Percentiles rank a stretch among this genome's conserved stretches.
Evolutionary conservation across 2,888 invertebrate genomes (phyloP).

Genomic region (Catocala fraxini): DNA sequence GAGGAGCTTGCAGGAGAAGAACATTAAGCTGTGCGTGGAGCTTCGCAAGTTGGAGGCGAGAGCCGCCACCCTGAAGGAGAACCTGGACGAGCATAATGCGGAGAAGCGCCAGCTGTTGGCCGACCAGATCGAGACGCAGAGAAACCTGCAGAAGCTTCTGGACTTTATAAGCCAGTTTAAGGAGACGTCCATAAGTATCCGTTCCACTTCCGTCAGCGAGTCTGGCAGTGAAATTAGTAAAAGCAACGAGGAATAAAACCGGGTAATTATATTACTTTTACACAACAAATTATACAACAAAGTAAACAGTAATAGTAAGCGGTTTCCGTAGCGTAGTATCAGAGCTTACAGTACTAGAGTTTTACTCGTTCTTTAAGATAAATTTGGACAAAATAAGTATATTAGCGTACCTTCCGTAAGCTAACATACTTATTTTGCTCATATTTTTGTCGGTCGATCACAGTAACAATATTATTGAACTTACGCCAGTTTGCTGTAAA

Average conservation of each 20-base stretch:
- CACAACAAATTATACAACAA: too few relatives aligned
- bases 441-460: too few relatives aligned
- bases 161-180: slow-evolving; percentile 85
- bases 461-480: too few relatives aligned
- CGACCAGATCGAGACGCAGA: slow-evolving; percentile 82
- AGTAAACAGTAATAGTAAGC: too few relatives aligned
- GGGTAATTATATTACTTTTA: slow-evolving; percentile 42
- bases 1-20: slow-evolving; percentile 79
- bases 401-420: too few relatives aligned
- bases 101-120: slow-evolving; percentile 81
- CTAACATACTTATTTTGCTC: too few relatives aligned
- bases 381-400: too few relatives aligned
- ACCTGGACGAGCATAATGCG: slow-evolving; percentile 80
- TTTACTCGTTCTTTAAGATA: too few relatives aligned
- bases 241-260: slow-evolving; percentile 78
- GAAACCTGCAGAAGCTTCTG: slow-evolving; percentile 81
- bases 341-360: too few relatives aligned
- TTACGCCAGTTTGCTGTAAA: too few relatives aligned
- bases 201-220: slow-evolving; percentile 77
- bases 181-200: slow-evolving; percentile 77
- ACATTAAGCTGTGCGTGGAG: slow-evolving; percentile 79
- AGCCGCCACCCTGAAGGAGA: slow-evolving; percentile 79
- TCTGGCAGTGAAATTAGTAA: slow-evolving; percentile 79
- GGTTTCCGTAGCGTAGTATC: too few relatives aligned
- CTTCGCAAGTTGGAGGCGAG: slow-evolving; percentile 79